Base-by-base conservation (phyloP, 1,140 invertebrate genomes). In the Oncopeltus fasciatus region DNA sequence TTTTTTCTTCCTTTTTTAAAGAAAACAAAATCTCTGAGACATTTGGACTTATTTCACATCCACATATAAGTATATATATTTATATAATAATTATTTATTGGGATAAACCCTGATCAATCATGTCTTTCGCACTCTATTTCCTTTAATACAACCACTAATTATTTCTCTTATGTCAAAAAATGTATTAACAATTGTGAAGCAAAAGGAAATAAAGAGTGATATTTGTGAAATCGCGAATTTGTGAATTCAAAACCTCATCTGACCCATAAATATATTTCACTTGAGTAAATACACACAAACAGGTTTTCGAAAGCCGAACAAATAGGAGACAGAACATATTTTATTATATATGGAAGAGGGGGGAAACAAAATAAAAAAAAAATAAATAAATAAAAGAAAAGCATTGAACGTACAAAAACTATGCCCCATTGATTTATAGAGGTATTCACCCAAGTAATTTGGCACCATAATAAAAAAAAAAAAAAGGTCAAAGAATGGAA, bases 351-450 rank as follows among this genome's bases (percentile, higher is more conserved):
- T 26, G 9, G 16, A 24, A n/a, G n/a, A n/a, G n/a, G n/a, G n/a
- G n/a, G n/a, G n/a, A n/a, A n/a, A n/a, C n/a, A n/a, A n/a, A n/a
- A n/a, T n/a, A n/a, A n/a, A n/a, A n/a, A n/a, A n/a, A n/a, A n/a
- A n/a, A n/a, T n/a, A n/a, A n/a, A n/a, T n/a, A n/a, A n/a, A n/a
- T n/a, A n/a, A 29, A 57, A 18, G 18, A 57, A 59, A 59, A 59
- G 28, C 33, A 58, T 59, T 38, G 14, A 59, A 59, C 57, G 57
- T 59, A 59, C 57, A 59, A 59, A 59, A 59, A 24, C 57, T 59
- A 59, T 59, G 57, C 57, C 57, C 38, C 21, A 18, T 24, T 21
- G 2, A 56, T 2, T 12, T 12, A 26, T 21, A 27, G 51, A 4
- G 3, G 26, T 14, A 21, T 59, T 59, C 24, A 24, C 12, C 49